Conservation (phyloP, 2,888 invertebrate species). For the Atrina japonica region DNA sequence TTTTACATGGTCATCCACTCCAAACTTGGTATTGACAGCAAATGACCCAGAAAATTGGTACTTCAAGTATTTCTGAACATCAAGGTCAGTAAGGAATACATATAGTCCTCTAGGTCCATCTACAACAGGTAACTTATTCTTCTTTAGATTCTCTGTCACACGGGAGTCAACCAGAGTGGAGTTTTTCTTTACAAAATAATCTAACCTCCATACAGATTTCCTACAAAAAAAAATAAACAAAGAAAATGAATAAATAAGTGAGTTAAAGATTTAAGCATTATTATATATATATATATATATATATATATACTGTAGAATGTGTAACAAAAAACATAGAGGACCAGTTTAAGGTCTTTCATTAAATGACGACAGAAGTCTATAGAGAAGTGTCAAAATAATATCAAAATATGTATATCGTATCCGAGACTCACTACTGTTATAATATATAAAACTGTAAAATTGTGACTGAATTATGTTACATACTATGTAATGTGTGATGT, state of each 20-base stretch:
- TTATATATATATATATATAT: no score
- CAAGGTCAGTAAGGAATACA: conserved; percentile 9
- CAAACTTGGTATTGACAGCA: conserved; percentile 50
- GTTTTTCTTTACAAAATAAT: conserved; percentile 50
- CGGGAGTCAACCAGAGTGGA: conserved; percentile 46
- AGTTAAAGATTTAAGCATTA: background rate
- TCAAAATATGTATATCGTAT: no score
- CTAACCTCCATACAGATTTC: conserved; percentile 54
- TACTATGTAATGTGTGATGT: no score
- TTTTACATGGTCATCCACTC: conserved; percentile 31
- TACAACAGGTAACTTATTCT: conserved; percentile 28
- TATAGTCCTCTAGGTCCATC: conserved; percentile 42
- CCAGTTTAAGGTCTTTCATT: no score
- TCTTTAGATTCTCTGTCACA: conserved; percentile 41
- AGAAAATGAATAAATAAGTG: background rate
- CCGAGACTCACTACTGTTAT: no score
- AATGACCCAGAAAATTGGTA: conserved; percentile 47
- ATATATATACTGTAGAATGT: no score
- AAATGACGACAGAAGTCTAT: no score
- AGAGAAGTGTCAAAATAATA: no score
- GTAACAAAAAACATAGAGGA: no score
- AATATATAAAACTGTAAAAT: no score
- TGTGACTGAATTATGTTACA: no score
- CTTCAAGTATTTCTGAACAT: conserved; percentile 28
- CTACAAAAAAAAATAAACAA: conserved; percentile 29